phyloP scores from a whole-genome alignment of 2,797 vertebrate genomes.

The Fistularia commersonii region DNA sequence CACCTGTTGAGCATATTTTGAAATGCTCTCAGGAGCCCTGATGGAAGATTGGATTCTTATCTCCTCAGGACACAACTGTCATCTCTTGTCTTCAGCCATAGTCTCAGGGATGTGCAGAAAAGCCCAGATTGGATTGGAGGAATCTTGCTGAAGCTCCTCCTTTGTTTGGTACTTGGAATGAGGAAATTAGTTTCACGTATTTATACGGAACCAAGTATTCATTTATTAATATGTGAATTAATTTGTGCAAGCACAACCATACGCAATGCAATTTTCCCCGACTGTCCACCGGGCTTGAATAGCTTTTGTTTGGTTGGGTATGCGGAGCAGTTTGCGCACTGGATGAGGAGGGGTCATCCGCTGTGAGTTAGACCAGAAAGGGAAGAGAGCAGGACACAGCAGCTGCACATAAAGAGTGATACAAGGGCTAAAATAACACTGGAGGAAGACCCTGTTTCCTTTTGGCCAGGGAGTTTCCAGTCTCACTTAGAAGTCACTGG shows the following conservation, averaged over 20 bases:
- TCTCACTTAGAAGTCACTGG: slow-evolving; percentile 40
- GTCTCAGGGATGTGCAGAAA: not conserved
- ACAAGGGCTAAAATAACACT: slow-evolving; percentile 53
- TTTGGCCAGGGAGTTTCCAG: slow-evolving; percentile 44
- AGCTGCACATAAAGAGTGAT: slow-evolving; percentile 39
- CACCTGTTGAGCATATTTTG: slow-evolving; percentile 3
- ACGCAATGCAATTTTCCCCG: slow-evolving; percentile 14
- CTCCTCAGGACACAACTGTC: slow-evolving; percentile 1
- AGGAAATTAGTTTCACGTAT: too few relatives aligned
- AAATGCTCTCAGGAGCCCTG: too few relatives aligned
- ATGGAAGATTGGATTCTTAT: slow-evolving; percentile 1
- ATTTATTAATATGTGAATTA: too few relatives aligned
- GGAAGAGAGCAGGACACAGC: slow-evolving; percentile 37
- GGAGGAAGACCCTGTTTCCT: slow-evolving; percentile 48
- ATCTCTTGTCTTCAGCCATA: slow-evolving; percentile 2
- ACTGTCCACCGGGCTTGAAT: slow-evolving; percentile 31
- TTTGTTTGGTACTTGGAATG: too few relatives aligned
- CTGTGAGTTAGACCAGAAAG: slow-evolving; percentile 45
- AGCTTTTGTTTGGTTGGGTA: slow-evolving; percentile 15
- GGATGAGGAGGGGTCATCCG: slow-evolving; percentile 37
- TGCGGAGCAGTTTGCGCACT: slow-evolving; percentile 29
- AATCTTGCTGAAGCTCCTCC: slow-evolving; percentile 1
- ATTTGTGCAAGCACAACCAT: too few relatives aligned
- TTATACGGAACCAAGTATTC: too few relatives aligned
- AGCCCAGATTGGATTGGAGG: not conserved